phyloP scores from a whole-genome alignment of 2,113 vertebrate genomes.

The Neodontobutis hainanensis region DNA sequence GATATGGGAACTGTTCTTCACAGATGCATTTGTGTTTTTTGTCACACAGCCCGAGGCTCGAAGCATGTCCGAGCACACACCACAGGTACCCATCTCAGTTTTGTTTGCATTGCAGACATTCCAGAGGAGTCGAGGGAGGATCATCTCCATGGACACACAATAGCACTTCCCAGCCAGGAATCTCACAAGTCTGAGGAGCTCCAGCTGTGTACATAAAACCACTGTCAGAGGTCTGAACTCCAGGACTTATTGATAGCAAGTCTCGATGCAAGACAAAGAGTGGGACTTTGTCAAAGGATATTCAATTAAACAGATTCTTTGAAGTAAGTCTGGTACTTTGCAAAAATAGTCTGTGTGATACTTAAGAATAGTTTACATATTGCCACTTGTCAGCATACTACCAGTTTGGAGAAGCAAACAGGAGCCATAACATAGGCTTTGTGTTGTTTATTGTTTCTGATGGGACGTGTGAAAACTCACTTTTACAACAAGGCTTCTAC shows the following conservation, averaged over 20 bases:
- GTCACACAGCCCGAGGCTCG: slow-evolving; percentile 39
- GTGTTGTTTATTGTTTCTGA: no score
- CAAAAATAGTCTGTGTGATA: background rate
- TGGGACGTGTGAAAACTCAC: no score
- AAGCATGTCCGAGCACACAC: slow-evolving; percentile 52
- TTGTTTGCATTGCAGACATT: slow-evolving; percentile 74
- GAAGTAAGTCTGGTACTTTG: background rate
- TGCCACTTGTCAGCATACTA: no score
- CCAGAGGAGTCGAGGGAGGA: slow-evolving; percentile 72
- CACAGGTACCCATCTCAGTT: slow-evolving; percentile 61
- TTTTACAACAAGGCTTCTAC: no score
- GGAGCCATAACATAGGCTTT: no score
- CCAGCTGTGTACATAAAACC: slow-evolving; percentile 72
- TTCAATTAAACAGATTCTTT: background rate
- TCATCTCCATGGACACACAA: slow-evolving; percentile 71
- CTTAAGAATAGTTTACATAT: no score
- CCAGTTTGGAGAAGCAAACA: no score
- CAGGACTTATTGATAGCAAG: slow-evolving; percentile 18
- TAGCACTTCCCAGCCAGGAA: slow-evolving; percentile 38
- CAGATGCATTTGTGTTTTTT: slow-evolving; percentile 44
- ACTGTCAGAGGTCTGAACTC: slow-evolving; percentile 14
- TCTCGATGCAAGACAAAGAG: background rate
- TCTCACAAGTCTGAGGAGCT: slow-evolving; percentile 36
- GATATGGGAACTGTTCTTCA: slow-evolving; percentile 18
- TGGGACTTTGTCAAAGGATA: background rate